phyloP scores from a whole-genome alignment of 2,797 vertebrate species.

The Melanotaenia parkinsoni region DNA sequence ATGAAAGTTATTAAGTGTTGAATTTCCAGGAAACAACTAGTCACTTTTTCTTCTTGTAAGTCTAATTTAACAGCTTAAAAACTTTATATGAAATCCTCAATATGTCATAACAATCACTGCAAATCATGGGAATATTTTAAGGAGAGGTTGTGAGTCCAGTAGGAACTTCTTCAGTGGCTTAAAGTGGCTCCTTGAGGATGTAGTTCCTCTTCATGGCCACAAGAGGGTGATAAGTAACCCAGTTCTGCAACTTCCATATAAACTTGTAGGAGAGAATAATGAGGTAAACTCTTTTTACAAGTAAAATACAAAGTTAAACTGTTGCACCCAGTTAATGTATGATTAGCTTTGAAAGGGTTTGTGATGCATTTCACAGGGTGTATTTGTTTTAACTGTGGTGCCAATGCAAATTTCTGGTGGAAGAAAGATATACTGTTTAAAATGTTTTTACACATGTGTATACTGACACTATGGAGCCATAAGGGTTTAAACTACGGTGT shows the following conservation, averaged over 20 bases:
- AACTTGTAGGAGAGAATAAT: background rate
- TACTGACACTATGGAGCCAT: no score
- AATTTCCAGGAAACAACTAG: background rate
- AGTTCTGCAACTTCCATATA: background rate
- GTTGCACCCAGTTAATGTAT: no score
- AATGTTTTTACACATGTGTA: no score
- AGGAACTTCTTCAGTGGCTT: background rate
- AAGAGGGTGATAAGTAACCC: conserved; percentile 1
- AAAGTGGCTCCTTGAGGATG: background rate
- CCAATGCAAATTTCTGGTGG: background rate
- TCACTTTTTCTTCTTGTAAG: background rate
- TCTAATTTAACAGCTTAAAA: no score
- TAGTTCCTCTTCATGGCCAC: conserved; percentile 6
- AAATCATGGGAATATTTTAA: background rate
- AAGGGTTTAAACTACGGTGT: conserved; percentile 59
- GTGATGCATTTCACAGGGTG: no score
- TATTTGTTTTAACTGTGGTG: no score
- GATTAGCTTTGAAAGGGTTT: no score
- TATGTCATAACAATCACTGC: background rate
- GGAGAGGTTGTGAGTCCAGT: background rate
- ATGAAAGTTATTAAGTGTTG: background rate
- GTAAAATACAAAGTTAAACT: no score
- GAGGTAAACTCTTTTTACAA: background rate
- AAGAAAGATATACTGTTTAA: no score
- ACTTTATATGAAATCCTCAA: background rate